phyloP scores from a whole-genome alignment of 2,797 vertebrate species.

The Anisognathus igniventris region DNA sequence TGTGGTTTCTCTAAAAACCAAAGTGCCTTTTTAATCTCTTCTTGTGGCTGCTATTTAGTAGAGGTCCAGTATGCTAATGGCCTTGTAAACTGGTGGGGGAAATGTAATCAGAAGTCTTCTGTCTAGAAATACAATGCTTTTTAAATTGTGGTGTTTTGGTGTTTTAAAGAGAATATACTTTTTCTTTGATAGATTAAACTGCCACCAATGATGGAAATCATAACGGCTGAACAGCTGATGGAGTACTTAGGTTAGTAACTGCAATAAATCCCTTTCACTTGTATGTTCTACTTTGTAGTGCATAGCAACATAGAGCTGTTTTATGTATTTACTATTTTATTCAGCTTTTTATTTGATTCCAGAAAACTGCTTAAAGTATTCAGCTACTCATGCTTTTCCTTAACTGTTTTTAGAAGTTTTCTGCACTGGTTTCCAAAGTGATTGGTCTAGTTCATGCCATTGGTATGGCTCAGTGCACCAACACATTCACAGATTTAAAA shows the following conservation, averaged over 20 bases:
- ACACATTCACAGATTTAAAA: not conserved
- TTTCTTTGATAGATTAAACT: slow-evolving; percentile 89
- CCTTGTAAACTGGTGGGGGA: not conserved
- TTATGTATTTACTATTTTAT: not conserved
- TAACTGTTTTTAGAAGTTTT: not conserved
- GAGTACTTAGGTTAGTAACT: slow-evolving; percentile 93
- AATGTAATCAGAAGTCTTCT: not conserved
- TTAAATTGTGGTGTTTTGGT: not conserved
- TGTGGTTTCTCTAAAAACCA: not conserved
- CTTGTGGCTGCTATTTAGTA: not conserved
- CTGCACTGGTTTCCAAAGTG: not conserved
- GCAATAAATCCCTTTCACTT: not conserved
- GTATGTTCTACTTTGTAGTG: not conserved
- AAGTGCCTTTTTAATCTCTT: not conserved
- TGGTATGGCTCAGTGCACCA: not conserved
- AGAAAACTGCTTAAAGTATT: not conserved
- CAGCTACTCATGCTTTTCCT: not conserved
- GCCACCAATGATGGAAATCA: slow-evolving; percentile 99
- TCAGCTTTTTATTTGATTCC: not conserved
- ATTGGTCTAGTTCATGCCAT: not conserved
- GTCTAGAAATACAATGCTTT: not conserved
- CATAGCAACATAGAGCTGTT: not conserved
- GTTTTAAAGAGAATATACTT: slow-evolving; percentile 35
- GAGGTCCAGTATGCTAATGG: not conserved
- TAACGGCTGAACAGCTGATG: slow-evolving; percentile 98